These are phyloP conservation scores for Cossypha caffra DNA, from an alignment of 2,797 vertebrate species.

Conservation along the genomic window DNA sequence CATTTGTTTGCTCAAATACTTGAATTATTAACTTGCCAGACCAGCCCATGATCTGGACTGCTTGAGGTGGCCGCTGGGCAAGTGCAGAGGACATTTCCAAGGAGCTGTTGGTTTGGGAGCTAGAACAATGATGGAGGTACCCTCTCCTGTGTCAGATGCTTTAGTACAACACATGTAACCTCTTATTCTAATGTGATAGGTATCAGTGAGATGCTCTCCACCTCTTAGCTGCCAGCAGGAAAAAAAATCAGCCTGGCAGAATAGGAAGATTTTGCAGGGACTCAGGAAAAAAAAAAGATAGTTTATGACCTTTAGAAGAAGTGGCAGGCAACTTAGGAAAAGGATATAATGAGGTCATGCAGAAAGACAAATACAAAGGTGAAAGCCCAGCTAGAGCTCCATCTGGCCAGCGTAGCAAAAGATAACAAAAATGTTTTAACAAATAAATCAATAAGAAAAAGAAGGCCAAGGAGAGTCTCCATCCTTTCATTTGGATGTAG, in stretches of 20 bases:
- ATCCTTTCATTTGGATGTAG: neutral
- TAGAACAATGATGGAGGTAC: neutral
- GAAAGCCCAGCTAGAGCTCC: neutral
- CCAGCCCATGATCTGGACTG: neutral
- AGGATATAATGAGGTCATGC: neutral
- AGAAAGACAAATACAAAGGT: neutral
- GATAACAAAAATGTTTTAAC: neutral
- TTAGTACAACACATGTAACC: neutral
- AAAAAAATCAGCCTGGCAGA: accelerated
- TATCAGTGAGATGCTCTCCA: neutral
- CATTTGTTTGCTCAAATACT: neutral
- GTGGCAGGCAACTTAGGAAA: neutral
- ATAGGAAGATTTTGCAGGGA: neutral
- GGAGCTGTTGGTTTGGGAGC: accelerated
- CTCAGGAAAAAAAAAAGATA: accelerated
- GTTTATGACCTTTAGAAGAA: neutral
- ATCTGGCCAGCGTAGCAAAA: neutral
- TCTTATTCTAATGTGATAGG: neutral
- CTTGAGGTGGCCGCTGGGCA: neutral
- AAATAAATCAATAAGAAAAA: neutral
- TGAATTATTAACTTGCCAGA: neutral
- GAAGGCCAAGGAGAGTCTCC: neutral
- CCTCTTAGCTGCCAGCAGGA: neutral
- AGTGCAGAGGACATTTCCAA: neutral
- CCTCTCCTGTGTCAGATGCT: neutral